A percentile compares a stretch with the other conserved stretches of the same genome.
Evolutionary conservation across 2,113 vertebrate species (phyloP).

Genomic region (Anser cygnoides): DNA sequence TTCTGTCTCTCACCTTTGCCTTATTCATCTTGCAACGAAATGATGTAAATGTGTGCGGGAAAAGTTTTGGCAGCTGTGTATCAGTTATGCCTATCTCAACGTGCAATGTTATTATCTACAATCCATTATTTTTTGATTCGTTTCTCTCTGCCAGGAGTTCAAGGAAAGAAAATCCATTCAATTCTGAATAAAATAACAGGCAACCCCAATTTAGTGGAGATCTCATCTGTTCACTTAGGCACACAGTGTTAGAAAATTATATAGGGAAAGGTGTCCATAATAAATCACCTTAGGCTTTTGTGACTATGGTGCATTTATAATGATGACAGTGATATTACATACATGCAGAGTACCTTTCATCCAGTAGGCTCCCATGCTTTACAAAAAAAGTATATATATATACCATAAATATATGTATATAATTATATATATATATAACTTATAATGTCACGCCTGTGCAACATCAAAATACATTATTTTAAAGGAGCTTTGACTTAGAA

Average conservation of each 20-base stretch:
- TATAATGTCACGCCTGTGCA: neutral
- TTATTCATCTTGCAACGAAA: neutral
- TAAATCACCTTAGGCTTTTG: conserved; percentile 20
- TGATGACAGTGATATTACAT: neutral
- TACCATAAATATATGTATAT: too few species aligned
- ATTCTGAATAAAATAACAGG: conserved; percentile 29
- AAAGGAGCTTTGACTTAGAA: neutral
- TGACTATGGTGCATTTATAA: neutral
- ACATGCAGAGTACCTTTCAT: neutral
- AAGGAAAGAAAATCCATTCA: conserved; percentile 50
- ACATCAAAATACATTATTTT: neutral
- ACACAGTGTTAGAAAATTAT: conserved; percentile 17
- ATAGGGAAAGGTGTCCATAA: conserved; percentile 1
- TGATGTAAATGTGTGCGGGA: fast-evolving
- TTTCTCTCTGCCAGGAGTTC: conserved; percentile 35
- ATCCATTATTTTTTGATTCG: conserved; percentile 21
- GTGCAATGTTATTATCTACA: neutral
- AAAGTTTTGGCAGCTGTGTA: conserved; percentile 8
- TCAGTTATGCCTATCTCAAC: neutral
- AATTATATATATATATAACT: neutral
- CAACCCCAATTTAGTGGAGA: neutral
- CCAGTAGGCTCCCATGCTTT: neutral
- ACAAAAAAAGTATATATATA: neutral
- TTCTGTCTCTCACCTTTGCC: neutral
- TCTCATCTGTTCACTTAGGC: conserved; percentile 28